Evolutionary conservation across 2,113 vertebrate genomes (phyloP).

Genomic region (Paralichthys olivaceus): DNA sequence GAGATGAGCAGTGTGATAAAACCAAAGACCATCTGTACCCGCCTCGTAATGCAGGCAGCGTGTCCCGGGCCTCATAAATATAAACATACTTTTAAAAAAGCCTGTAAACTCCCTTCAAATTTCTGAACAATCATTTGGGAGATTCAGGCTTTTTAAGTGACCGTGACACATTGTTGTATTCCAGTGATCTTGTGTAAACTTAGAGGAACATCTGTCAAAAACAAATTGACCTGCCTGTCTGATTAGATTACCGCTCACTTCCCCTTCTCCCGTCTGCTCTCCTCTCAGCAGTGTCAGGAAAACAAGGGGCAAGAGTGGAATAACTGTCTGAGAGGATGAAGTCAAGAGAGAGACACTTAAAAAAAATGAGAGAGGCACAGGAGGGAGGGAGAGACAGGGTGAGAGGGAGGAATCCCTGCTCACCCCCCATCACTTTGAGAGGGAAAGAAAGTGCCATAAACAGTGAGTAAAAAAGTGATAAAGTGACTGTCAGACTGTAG

Average conservation of each 20-base stretch:
- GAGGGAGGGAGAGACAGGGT: background rate
- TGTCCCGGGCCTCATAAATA: background rate
- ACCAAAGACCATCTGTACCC: background rate
- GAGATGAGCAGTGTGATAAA: background rate
- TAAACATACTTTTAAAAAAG: background rate
- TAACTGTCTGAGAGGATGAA: conserved; percentile 36
- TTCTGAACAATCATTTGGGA: background rate
- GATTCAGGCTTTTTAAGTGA: background rate
- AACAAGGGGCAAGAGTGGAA: conserved; percentile 26
- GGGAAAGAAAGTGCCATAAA: background rate
- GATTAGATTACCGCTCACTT: background rate
- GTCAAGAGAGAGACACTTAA: conserved; percentile 5
- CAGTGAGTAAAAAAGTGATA: background rate
- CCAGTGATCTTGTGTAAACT: background rate
- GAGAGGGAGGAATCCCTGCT: background rate
- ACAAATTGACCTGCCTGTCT: background rate
- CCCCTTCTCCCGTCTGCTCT: background rate
- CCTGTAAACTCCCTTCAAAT: background rate
- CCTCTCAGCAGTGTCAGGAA: conserved; percentile 15
- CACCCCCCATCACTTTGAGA: background rate
- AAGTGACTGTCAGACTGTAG: background rate
- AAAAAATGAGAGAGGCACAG: conserved; percentile 3
- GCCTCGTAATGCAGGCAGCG: background rate
- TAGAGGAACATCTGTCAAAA: background rate
- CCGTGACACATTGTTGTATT: background rate